phyloP scores from a whole-genome alignment of 2,888 invertebrate species.

The Poecilobothrus nobilitatus region DNA sequence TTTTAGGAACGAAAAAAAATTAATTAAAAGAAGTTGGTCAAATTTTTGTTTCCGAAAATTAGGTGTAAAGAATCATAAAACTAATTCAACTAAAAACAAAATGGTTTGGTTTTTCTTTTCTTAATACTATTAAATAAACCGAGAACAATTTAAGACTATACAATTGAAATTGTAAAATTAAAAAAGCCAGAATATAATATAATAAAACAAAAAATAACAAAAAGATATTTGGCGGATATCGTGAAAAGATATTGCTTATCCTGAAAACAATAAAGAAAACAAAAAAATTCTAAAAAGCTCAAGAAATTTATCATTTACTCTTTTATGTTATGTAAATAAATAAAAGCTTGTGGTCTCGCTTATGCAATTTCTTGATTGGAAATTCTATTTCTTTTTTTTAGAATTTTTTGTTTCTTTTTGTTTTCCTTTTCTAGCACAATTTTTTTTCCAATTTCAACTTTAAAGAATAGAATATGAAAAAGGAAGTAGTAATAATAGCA shows the following conservation, averaged over 20 bases:
- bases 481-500: too few species aligned
- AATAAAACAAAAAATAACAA: neutral
- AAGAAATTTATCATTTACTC: neutral
- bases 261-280: neutral
- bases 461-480: too few species aligned
- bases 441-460: too few species aligned
- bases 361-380: neutral
- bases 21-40: too few species aligned
- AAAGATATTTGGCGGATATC: neutral
- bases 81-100: too few species aligned
- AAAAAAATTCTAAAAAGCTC: neutral
- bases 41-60: too few species aligned
- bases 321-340: slow-evolving; percentile 6
- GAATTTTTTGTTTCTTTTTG: too few species aligned
- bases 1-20: too few species aligned
- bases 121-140: neutral
- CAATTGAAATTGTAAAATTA: neutral
- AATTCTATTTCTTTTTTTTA: neutral
- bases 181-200: neutral
- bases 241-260: neutral
- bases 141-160: neutral
- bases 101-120: neutral
- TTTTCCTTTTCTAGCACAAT: too few species aligned
- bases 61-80: too few species aligned
- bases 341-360: neutral